These are phyloP conservation scores for Phalacrocorax aristotelis DNA, from an alignment of 2,113 vertebrate genomes.

Conservation along the genomic window DNA sequence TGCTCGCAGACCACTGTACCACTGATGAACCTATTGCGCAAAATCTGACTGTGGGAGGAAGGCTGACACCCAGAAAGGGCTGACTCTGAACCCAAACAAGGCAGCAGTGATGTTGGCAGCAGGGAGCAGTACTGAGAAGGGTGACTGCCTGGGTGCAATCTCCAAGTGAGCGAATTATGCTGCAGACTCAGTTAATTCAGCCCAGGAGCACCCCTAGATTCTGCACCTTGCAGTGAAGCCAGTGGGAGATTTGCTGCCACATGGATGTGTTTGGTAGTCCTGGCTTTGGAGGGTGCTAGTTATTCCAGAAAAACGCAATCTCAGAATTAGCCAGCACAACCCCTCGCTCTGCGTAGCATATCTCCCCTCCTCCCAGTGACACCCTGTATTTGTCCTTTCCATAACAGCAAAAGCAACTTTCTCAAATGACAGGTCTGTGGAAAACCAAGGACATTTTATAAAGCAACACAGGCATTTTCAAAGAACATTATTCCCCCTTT, in stretches of 20 bases:
- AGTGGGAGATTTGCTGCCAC: not conserved
- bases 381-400: not conserved
- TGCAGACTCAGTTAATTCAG: not conserved
- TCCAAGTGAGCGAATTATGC: not conserved
- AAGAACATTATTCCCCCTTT: not conserved
- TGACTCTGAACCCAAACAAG: not conserved
- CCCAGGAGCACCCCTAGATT: not conserved
- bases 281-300: not conserved
- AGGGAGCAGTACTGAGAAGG: not conserved
- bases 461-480: not conserved
- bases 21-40: not conserved
- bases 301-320: not conserved
- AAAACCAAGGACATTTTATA: not conserved
- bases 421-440: not conserved
- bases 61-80: not conserved
- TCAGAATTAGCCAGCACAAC: not conserved
- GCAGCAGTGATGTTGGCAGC: not conserved
- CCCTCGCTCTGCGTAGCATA: fast-evolving
- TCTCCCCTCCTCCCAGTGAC: not conserved
- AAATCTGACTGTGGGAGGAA: not conserved
- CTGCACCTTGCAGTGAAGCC: not conserved
- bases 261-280: not conserved
- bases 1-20: not conserved
- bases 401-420: not conserved
- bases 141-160: not conserved